Evolutionary conservation across 2,888 invertebrate genomes (phyloP).

Genomic region (Pyrrhia umbra): DNA sequence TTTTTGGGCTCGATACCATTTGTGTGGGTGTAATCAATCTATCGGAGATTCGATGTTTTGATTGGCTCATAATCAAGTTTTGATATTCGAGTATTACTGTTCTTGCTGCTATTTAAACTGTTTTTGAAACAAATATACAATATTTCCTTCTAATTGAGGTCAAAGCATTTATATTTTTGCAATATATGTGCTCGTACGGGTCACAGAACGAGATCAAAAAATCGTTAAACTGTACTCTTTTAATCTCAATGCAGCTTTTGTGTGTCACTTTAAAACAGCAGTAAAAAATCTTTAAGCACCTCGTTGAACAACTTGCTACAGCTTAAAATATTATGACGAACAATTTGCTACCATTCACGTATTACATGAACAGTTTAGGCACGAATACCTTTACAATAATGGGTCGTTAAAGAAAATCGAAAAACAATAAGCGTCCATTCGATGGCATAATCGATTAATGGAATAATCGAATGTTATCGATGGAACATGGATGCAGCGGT

Average conservation of each 20-base stretch:
- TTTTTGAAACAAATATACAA: background rate
- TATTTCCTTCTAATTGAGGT: background rate
- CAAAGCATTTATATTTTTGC: background rate
- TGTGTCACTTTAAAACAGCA: background rate
- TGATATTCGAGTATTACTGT: background rate
- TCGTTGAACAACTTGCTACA: constrained; percentile 14
- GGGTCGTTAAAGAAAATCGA: constrained; percentile 51
- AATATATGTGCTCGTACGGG: background rate
- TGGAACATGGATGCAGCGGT: constrained; percentile 67
- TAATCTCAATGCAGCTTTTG: background rate
- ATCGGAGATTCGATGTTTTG: background rate
- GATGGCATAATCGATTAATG: constrained; percentile 64
- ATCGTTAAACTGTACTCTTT: constrained; percentile 14
- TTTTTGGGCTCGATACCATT: constrained; percentile 18
- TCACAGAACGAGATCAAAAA: constrained; percentile 20
- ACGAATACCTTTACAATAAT: constrained; percentile 23
- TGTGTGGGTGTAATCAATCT: constrained; percentile 20
- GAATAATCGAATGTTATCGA: constrained; percentile 57
- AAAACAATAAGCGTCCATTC: constrained; percentile 59
- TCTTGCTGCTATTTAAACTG: background rate
- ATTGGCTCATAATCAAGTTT: background rate
- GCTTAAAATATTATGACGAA: constrained; percentile 19
- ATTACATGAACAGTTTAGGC: constrained; percentile 1
- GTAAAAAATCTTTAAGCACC: constrained; percentile 24
- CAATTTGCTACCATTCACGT: constrained; percentile 15